phyloP scores from a whole-genome alignment of 2,888 invertebrate genomes.

The Megamerina dolium region DNA sequence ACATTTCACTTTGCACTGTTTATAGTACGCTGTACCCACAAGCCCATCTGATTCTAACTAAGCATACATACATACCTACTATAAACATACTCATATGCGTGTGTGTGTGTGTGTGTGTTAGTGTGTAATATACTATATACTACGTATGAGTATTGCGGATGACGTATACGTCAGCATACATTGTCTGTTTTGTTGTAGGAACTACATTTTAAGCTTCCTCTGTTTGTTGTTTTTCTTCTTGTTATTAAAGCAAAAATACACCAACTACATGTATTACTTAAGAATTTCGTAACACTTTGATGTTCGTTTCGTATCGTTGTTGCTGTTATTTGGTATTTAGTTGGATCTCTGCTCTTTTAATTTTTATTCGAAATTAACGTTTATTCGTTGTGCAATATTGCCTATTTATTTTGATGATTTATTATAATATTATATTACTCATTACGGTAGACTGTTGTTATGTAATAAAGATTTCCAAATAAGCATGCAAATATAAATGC shows the following conservation, averaged over 20 bases:
- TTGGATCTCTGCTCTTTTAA: too few species aligned
- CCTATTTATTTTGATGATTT: too few species aligned
- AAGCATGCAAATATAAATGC: too few species aligned
- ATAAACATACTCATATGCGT: neutral
- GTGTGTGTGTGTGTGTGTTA: too few species aligned
- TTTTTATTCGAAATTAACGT: too few species aligned
- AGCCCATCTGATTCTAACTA: neutral
- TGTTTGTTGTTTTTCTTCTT: constrained; percentile 1
- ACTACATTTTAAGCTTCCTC: neutral
- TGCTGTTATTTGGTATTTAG: too few species aligned
- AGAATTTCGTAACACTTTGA: neutral
- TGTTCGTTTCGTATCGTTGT: neutral
- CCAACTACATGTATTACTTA: too few species aligned
- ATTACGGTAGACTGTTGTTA: too few species aligned
- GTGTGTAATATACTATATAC: neutral
- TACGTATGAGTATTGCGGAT: constrained; percentile 1
- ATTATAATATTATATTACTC: too few species aligned
- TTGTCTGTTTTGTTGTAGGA: constrained; percentile 2
- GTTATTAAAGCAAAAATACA: neutral
- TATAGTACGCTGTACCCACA: neutral
- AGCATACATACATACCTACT: neutral
- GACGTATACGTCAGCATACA: constrained; percentile 5
- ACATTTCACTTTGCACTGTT: constrained; percentile 25
- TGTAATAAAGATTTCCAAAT: too few species aligned
- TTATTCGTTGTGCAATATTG: too few species aligned